Percentiles rank a stretch among this genome's conserved stretches.
Evolutionary conservation across 2,888 invertebrate species (phyloP).

Genomic region (Scaeva pyrastri): DNA sequence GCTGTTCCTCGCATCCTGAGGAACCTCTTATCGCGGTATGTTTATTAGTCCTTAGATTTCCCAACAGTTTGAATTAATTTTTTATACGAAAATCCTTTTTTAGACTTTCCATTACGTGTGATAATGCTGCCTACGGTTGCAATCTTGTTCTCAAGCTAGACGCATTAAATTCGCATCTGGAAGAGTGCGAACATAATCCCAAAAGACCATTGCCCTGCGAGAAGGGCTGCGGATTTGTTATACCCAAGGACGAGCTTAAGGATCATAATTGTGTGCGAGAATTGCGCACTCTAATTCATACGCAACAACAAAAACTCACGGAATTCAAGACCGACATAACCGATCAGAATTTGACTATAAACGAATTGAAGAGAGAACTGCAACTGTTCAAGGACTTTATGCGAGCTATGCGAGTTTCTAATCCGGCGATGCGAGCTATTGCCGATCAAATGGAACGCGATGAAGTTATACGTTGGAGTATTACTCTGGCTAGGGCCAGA

Average conservation of each 20-base stretch:
- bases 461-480: constrained; percentile 95
- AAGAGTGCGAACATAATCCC: constrained; percentile 97
- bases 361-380: constrained; percentile 95
- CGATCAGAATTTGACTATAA: constrained; percentile 93
- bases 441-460: constrained; percentile 98
- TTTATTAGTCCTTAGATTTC: constrained; percentile 1
- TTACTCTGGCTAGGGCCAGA: constrained; percentile 91
- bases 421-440: constrained; percentile 95
- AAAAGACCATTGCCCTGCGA: constrained; percentile 97
- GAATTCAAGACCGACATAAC: constrained; percentile 94
- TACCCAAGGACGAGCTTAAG: constrained; percentile 97
- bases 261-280: constrained; percentile 98
- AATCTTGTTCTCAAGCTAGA: constrained; percentile 94
- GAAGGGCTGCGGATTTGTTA: constrained; percentile 95
- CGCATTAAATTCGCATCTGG: constrained; percentile 91
- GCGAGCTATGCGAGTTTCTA: constrained; percentile 95
- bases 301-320: constrained; percentile 93
- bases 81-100: neutral
- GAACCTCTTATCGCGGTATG: constrained; percentile 93
- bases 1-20: constrained; percentile 96
- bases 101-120: constrained; percentile 95
- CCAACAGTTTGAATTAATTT: neutral
- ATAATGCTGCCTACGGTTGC: constrained; percentile 95
- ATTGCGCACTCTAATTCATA: constrained; percentile 91
- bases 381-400: constrained; percentile 96